Evolutionary conservation across 2,888 invertebrate genomes (phyloP).

Genomic region (Pristionchus fissidentatus): DNA sequence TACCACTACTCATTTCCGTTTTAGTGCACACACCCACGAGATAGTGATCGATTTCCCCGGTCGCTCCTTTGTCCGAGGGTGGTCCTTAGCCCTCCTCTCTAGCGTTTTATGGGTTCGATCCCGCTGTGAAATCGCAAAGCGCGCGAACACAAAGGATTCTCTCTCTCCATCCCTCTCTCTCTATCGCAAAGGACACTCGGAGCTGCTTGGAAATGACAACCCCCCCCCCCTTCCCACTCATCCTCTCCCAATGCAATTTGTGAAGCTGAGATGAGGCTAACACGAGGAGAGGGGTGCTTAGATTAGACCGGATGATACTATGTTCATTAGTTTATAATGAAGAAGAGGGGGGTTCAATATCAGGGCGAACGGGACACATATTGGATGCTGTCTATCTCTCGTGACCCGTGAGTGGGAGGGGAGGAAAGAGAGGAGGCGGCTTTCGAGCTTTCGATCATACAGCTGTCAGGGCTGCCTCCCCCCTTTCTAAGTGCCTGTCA

Average conservation of each 20-base stretch:
- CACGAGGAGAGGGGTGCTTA: constrained; percentile 9
- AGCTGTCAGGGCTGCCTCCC: constrained; percentile 27
- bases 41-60: constrained; percentile 24
- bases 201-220: constrained; percentile 25
- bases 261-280: constrained; percentile 24
- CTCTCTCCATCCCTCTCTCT: too few relatives aligned
- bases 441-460: constrained; percentile 29
- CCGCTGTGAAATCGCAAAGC: constrained; percentile 35
- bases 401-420: constrained; percentile 12
- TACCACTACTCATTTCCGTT: background rate
- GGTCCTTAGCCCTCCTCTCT: constrained; percentile 8
- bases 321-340: constrained; percentile 8
- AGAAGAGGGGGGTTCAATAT: constrained; percentile 2
- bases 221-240: background rate
- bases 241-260: constrained; percentile 27
- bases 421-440: constrained; percentile 15
- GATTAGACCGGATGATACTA: constrained; percentile 9
- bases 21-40: background rate
- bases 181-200: constrained; percentile 25
- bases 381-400: constrained; percentile 19
- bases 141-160: constrained; percentile 7
- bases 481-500: constrained; percentile 26
- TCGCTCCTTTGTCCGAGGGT: constrained; percentile 41
- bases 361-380: background rate
- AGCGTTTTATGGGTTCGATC: constrained; percentile 26